These are phyloP conservation scores for Scaptomyza montana DNA, from an alignment of 1,140 invertebrate species.

Conservation along the genomic window DNA sequence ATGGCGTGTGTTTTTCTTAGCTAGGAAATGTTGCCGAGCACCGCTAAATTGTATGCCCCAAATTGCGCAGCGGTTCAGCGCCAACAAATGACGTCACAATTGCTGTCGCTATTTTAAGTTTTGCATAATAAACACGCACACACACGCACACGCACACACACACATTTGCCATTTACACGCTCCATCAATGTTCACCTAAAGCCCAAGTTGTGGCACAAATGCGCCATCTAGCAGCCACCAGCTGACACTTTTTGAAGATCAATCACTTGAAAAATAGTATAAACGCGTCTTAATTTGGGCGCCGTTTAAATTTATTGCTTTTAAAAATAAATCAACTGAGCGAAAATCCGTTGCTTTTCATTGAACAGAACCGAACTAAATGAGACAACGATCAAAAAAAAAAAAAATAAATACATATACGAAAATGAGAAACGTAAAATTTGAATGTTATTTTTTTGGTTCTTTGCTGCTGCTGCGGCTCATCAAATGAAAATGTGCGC, in stretches of 20 bases:
- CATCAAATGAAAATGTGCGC: constrained; percentile 57
- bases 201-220: constrained; percentile 68
- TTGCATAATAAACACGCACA: constrained; percentile 34
- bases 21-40: constrained; percentile 37
- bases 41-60: constrained; percentile 32
- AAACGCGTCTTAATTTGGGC: constrained; percentile 37
- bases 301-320: constrained; percentile 23
- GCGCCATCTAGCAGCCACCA: constrained; percentile 49
- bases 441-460: neutral
- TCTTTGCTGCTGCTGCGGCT: constrained; percentile 22
- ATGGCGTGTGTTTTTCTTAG: constrained; percentile 46
- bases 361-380: constrained; percentile 61
- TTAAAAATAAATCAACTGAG: constrained; percentile 54
- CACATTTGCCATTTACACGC: constrained; percentile 33
- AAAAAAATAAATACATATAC: neutral
- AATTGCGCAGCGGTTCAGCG: constrained; percentile 23
- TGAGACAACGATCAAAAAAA: constrained; percentile 31
- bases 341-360: constrained; percentile 58
- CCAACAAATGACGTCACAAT: constrained; percentile 33
- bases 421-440: constrained; percentile 38
- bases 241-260: neutral
- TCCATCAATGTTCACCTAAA: constrained; percentile 59
- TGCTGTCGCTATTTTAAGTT: constrained; percentile 38
- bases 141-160: constrained; percentile 28
- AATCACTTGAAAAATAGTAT: constrained; percentile 25